Percentiles rank a stretch among this genome's conserved stretches.
Conservation (phyloP, 2,888 invertebrate genomes). For the Galeopsomyia nigrocyanea region DNA sequence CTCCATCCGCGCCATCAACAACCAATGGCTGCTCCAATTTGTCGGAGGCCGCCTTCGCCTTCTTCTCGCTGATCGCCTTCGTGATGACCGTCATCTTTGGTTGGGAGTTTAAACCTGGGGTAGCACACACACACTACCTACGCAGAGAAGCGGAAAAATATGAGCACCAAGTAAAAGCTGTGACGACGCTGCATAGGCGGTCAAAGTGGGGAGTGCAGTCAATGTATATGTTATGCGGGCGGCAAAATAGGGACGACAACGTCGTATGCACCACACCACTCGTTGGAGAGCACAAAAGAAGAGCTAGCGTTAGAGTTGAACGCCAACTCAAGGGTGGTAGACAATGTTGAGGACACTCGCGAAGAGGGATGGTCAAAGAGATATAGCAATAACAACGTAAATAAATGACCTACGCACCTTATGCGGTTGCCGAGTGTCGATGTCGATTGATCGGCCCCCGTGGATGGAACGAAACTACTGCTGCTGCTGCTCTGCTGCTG, state of each 20-base stretch:
- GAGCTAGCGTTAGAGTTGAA: constrained; percentile 8
- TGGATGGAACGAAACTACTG: too few species aligned
- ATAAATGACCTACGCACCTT: constrained; percentile 11
- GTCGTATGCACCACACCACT: too few species aligned
- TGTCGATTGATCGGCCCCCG: constrained; percentile 18
- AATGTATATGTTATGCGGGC: too few species aligned
- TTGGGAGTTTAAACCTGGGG: too few species aligned
- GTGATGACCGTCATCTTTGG: constrained; percentile 83
- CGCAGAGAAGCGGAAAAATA: too few species aligned
- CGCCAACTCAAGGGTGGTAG: neutral
- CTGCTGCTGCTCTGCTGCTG: too few species aligned
- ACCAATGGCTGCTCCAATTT: constrained; percentile 78
- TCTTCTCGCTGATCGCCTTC: constrained; percentile 81
- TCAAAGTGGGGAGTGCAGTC: too few species aligned
- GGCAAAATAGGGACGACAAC: too few species aligned
- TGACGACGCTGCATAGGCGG: too few species aligned
- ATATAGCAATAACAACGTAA: neutral
- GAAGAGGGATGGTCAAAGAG: neutral
- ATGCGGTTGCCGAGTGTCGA: neutral
- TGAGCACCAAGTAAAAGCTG: too few species aligned
- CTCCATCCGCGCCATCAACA: constrained; percentile 70
- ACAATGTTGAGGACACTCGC: neutral
- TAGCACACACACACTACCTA: too few species aligned
- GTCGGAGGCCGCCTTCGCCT: constrained; percentile 70
- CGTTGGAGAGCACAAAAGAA: too few species aligned